Evolutionary conservation across 2,797 vertebrate genomes (phyloP), one percentile per base, ranked within the genome.

Genomic region (Cossypha polioptera): DNA sequence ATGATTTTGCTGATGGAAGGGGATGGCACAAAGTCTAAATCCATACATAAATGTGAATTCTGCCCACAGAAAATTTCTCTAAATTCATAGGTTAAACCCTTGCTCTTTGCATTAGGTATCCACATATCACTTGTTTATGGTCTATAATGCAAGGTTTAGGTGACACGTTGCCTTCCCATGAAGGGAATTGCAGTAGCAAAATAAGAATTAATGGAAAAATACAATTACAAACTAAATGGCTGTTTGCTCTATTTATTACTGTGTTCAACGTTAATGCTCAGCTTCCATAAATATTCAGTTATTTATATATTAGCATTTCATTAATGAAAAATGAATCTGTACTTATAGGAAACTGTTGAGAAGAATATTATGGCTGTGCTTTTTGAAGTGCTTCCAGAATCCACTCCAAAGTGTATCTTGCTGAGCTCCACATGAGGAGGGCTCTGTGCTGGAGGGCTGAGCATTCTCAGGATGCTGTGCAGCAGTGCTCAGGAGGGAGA

Each of bases 251-350:
- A 2, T 71, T 85, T 87, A 71, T 89, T 79, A n/a, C 36, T 50
- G 53, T 28, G 48, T 82, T 89, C 45, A 18, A 13, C 61, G 38
- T 63, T 94, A 50, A 81, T 54, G 22, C 45, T 86, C 14, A 51
- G 50, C 36, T 94, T 40, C n/a, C n/a, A 28, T 79, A 88, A 85
- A 67, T 86, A 90, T 57, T 80, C 74, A 63, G 29, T 71, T 87
- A 76, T 58, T 94, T 95, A 58, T 76, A 16, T 55, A 63, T 85
- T 93, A 88, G 38, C 61, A 83, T 72, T 93, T 91, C 20, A 33
- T 85, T 77, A 87, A 38, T 58, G 53, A 77, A 91, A 86, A 92
- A 86, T 31, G 4, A 61, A 47, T 83, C n/a, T 68, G 26, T 73
- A 14, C 45, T 57, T 81, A 43, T 17, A 62, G 48, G 29, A 77